Evolutionary conservation across 2,888 invertebrate genomes (phyloP), one percentile per base, ranked within the genome.

Genomic region (Platynereis dumerilii): DNA sequence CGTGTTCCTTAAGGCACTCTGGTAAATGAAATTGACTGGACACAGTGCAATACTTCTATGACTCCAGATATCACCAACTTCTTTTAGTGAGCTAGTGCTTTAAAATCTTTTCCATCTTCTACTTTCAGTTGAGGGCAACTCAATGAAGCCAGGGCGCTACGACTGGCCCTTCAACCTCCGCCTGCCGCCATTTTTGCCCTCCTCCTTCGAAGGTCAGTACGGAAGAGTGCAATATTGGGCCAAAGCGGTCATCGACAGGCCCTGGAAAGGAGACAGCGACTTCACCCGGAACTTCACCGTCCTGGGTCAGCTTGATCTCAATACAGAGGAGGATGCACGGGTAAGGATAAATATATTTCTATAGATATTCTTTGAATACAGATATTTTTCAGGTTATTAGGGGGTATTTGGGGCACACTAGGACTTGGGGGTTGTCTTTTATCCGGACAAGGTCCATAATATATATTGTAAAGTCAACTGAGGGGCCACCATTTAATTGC

Each of bases 221-320:
- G 90, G 77, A 87, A 85, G 81, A 92, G 94, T 95, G 42, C 87
- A 92, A 20, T 95, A 94, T 78, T 89, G 89, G 3, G 88, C 92
- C n/a, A 92, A 91, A 83, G 91, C 91, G 0, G 89, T 88, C 0
- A 85, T 94, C 22, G 92, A 93, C 78, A 87, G 91, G 24, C 91
- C 93, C 5, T 92, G 92, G 89, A 91, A 92, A 76, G 91, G 91
- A 79, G 92, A 94, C 84, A 91, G 92, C 77, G 92, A 92, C 73
- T 89, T 90, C 57, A 92, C 92, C 85, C 88, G 88, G 83, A 90
- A 91, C 2, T 93, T 94, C 78, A 92, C 91, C 59, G 90, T 95
- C 10, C 88, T 92, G 65, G 90, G 91, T 65, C 89, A 91, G 3
- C 87, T 93, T 72, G 94, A 94, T 84, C 87, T 95, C 72, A 94